Conservation (phyloP, 2,113 vertebrate genomes). For the Nibea albiflora region DNA sequence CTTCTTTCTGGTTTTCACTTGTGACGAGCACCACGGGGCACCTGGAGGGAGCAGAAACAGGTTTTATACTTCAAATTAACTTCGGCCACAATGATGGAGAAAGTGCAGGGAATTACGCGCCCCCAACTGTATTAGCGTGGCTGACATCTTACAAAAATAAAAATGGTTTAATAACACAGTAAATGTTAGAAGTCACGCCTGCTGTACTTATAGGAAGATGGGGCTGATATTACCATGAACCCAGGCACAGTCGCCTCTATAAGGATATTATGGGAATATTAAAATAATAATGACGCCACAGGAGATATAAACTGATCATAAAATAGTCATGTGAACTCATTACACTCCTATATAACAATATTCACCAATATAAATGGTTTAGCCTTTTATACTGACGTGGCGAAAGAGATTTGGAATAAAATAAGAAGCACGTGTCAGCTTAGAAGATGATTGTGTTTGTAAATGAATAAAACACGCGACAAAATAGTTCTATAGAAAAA, state of each 20-base stretch:
- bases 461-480: background rate
- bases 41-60: constrained; percentile 79
- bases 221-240: background rate
- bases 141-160: background rate
- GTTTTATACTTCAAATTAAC: constrained; percentile 49
- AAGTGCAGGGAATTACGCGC: background rate
- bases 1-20: constrained; percentile 91
- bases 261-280: constrained; percentile 1
- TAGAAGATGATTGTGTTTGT: background rate
- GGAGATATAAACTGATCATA: background rate
- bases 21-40: constrained; percentile 91
- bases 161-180: background rate
- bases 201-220: background rate
- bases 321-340: background rate
- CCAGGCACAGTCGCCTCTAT: background rate
- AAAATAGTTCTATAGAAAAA: background rate
- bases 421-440: background rate
- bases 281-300: constrained; percentile 4
- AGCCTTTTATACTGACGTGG: background rate
- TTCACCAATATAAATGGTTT: background rate
- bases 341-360: background rate
- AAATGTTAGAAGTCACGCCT: background rate
- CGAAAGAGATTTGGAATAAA: background rate
- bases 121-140: background rate
- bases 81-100: background rate